phyloP scores from a whole-genome alignment of 1,140 invertebrate species.

The Papilio polyxenes region DNA sequence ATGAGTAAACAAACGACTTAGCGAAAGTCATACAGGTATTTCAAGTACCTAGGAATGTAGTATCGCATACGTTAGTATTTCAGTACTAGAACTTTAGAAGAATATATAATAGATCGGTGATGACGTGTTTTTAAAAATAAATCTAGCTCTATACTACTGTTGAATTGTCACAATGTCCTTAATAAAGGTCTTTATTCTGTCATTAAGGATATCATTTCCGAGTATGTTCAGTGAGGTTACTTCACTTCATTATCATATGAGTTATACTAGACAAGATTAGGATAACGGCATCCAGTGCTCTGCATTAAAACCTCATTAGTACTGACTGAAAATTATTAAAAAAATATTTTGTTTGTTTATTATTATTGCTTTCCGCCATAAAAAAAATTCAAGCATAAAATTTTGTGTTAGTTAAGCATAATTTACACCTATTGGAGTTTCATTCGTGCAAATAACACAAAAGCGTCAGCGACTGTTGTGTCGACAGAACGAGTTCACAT shows the following conservation, averaged over 20 bases:
- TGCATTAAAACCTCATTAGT: slow-evolving; percentile 72
- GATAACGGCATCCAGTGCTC: slow-evolving; percentile 58
- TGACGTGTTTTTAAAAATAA: not conserved
- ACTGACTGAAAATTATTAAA: slow-evolving; percentile 43
- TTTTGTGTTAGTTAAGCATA: slow-evolving; percentile 13
- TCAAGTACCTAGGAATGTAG: not conserved
- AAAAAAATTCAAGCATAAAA: too few relatives aligned
- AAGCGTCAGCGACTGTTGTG: slow-evolving; percentile 19
- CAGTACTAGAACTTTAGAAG: not conserved
- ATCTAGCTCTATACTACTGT: not conserved
- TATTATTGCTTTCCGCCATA: slow-evolving; percentile 15
- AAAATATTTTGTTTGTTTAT: slow-evolving; percentile 40
- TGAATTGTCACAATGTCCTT: slow-evolving; percentile 7
- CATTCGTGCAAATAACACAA: slow-evolving; percentile 30
- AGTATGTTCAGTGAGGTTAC: slow-evolving; percentile 44
- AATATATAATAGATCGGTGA: not conserved
- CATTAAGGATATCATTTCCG: slow-evolving; percentile 38
- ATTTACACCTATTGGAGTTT: slow-evolving; percentile 27
- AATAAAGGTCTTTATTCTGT: slow-evolving; percentile 13
- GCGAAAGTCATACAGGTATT: slow-evolving; percentile 14
- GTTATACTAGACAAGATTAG: slow-evolving; percentile 65
- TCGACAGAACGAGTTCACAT: slow-evolving; percentile 9
- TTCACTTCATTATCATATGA: slow-evolving; percentile 61
- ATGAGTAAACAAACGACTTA: not conserved
- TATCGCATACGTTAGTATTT: not conserved